phyloP scores from a whole-genome alignment of 1,140 invertebrate genomes.

The Caerostris extrusa region DNA sequence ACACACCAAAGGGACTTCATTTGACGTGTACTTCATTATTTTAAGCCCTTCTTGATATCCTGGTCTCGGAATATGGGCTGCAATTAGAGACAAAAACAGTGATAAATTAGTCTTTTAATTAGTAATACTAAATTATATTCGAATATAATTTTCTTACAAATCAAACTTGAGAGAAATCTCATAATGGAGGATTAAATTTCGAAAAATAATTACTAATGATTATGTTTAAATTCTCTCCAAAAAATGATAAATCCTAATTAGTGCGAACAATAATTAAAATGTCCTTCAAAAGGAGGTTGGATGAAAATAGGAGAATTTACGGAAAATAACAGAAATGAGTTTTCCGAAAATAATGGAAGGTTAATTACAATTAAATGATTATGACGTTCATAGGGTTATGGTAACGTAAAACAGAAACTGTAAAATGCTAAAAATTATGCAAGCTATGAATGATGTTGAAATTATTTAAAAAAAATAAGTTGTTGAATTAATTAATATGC shows the following conservation, averaged over 20 bases:
- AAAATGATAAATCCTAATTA: no score
- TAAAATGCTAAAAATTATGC: background rate
- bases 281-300: background rate
- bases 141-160: background rate
- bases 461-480: background rate
- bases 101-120: background rate
- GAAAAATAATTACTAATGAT: slow-evolving; percentile 13
- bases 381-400: background rate
- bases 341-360: background rate
- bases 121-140: background rate
- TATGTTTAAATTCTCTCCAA: background rate
- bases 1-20: background rate
- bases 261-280: slow-evolving; percentile 9
- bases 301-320: background rate
- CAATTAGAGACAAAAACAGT: background rate
- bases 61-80: background rate
- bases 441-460: background rate
- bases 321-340: background rate
- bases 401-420: background rate
- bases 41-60: background rate
- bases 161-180: background rate
- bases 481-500: background rate
- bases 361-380: slow-evolving; percentile 29
- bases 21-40: background rate
- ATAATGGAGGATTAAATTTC: background rate